Base-by-base conservation (phyloP, 2,888 invertebrate species). In the Cryptus viduatorius region DNA sequence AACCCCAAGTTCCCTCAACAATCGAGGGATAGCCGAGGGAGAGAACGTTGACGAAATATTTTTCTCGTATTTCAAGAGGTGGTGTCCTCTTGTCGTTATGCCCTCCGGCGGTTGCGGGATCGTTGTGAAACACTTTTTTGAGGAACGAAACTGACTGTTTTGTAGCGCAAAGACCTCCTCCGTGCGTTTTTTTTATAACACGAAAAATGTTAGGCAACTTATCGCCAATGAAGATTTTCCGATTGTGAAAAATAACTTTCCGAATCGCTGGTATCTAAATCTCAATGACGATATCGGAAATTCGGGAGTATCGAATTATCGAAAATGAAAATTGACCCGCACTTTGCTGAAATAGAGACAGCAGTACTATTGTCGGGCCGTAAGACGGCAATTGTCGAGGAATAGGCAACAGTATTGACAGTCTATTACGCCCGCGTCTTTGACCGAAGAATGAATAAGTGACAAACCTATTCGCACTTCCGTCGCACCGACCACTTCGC, bases 31-130 rank as follows among this genome's bases (percentile, higher is more conserved):
- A 44, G 42, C 61, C 68, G 61, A 61, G 50, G 61, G 67, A 78
- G 48, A 61, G 64, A 67, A 68, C 68, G 67, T 82, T 61, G 24
- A 56, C 68, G 24, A 56, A 78, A 64, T 42, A 61, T 69, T 68
- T 75, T 19, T 29, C 50, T 69, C 64, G 16, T 61, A 44, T 24
- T 64, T 79, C 69, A 69, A 75, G 75, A 67, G 79, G 7, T 71
- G 64, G 53, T 19, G 64, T 71, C 75, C 75, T 37, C 79, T 59
- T 69, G 75, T 79, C 53, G 53, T 75, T 46, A 24, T 75, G 64
- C 73, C 75, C 75, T 19, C 46, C 64, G 37, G 79, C 75, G 31
- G 19, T 50, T 56, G 64, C 65, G 29, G 19, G 19, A 75, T 69
- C 50, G 69, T 78, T 75, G 61, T 5, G n/a, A 65, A 64, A 69